phyloP scores from a whole-genome alignment of 2,888 invertebrate species.

The Pachymerium ferrugineum region DNA sequence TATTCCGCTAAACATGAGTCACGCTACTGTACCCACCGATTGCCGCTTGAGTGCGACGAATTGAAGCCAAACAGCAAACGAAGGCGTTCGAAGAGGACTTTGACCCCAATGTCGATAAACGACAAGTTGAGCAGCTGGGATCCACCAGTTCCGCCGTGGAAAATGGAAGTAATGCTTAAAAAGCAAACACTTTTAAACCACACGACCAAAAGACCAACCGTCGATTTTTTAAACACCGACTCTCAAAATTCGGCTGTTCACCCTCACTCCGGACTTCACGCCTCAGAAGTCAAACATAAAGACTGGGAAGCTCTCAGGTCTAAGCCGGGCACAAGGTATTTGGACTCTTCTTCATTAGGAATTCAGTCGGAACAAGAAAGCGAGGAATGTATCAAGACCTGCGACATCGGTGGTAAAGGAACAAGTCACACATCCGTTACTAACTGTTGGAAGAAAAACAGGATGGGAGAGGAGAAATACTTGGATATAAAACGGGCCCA shows the following conservation, averaged over 20 bases:
- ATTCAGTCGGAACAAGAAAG: background rate
- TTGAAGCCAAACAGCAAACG: background rate
- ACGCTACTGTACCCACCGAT: background rate
- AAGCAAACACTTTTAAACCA: slow-evolving; percentile 11
- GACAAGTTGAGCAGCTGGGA: background rate
- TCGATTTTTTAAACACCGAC: background rate
- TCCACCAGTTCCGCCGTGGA: slow-evolving; percentile 32
- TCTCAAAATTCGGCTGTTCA: slow-evolving; percentile 29
- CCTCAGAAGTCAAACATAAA: slow-evolving; percentile 28
- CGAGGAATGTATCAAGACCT: background rate
- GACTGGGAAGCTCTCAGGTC: slow-evolving; percentile 3
- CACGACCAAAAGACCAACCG: background rate
- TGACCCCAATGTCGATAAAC: background rate
- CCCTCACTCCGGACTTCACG: slow-evolving; percentile 5
- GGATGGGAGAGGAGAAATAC: slow-evolving; percentile 23
- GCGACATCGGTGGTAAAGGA: background rate
- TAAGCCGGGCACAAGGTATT: background rate
- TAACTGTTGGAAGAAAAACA: background rate
- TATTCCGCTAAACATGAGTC: background rate
- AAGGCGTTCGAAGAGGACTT: background rate
- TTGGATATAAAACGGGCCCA: background rate
- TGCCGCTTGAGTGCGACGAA: background rate
- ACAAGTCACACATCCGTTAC: background rate
- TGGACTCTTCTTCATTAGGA: slow-evolving; percentile 8
- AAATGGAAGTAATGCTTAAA: slow-evolving; percentile 32